phyloP scores from a whole-genome alignment of 1,140 invertebrate species.

The Ips nitidus region DNA sequence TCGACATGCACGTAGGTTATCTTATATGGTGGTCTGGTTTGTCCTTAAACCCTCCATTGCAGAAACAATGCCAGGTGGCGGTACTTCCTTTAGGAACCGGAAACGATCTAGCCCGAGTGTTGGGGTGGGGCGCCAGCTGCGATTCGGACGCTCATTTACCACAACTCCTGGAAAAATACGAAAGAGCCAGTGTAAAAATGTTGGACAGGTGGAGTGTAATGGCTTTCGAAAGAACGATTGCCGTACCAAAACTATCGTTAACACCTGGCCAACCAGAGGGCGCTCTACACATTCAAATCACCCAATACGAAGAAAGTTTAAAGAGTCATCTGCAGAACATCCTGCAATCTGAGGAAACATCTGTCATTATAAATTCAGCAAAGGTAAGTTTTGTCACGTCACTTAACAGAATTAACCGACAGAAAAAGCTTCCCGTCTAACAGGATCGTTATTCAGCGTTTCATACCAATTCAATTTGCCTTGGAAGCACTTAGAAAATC shows the following conservation, averaged over 20 bases:
- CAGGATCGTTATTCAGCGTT: background rate
- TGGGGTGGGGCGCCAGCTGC: constrained; percentile 95
- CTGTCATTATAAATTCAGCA: constrained; percentile 72
- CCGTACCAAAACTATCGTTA: constrained; percentile 61
- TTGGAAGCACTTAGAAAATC: background rate
- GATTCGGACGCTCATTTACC: constrained; percentile 93
- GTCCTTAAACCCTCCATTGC: constrained; percentile 14
- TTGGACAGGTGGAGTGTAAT: constrained; percentile 70
- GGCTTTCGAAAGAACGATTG: constrained; percentile 77
- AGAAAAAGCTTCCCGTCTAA: no score
- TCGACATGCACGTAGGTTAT: constrained; percentile 84
- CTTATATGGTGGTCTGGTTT: background rate
- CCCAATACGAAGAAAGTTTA: constrained; percentile 78
- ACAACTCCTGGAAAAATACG: constrained; percentile 88
- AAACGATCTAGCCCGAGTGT: constrained; percentile 90
- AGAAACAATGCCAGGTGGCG: constrained; percentile 90
- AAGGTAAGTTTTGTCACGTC: constrained; percentile 53
- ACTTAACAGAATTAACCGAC: no score
- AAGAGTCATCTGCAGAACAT: constrained; percentile 84
- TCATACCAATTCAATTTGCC: background rate
- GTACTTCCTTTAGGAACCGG: constrained; percentile 93
- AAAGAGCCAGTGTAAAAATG: constrained; percentile 94
- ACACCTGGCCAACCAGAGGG: constrained; percentile 56
- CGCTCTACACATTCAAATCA: constrained; percentile 55
- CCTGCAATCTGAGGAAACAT: constrained; percentile 80